Base-by-base conservation (phyloP, 2,888 invertebrate genomes). In the Drosophila nr. medialis region DNA sequence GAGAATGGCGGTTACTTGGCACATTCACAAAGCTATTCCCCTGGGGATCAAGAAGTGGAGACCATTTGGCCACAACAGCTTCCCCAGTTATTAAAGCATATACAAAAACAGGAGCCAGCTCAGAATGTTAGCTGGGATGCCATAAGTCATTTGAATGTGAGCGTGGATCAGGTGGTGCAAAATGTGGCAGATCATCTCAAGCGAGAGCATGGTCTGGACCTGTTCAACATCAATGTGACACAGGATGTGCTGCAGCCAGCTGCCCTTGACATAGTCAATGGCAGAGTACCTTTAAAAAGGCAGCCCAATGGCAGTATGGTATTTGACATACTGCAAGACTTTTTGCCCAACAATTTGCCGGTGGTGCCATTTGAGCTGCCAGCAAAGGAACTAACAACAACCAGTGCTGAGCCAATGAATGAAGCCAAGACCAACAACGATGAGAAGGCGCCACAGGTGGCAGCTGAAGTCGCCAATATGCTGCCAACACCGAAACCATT, bases 1-100 rank as follows among this genome's bases (percentile, higher is more conserved):
- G 64, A 65, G 10, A 92, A 94, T 15, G 92, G 91, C 6, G 96
- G 96, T 32, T 96, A 95, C 29, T 49, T 83, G 36, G 87, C 83
- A 18, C 82, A 89, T 3, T 81, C 83, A 0, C 83, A 89, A 38
- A 86, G 72, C 42, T 92, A 83, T 53, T 72, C 79, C 0, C 64
- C 77, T 0, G 86, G 81, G 0, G 89, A 89, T 32, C 54, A 79
- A 11, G 50, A 54, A 0, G 64, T 66, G 38, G 64, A 65, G 5
- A n/a, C 76, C 2, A 68, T 80, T 63, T 91, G 92, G 92, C 90
- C 92, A 1, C 86, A 81, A 2, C 65, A 76, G 11, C 73, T 73
- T 18, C 85, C 87, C 0, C 64, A 77, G 4, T 72, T 89, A 1
- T 32, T 83, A 0, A 66, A 60, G 48, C 48, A 75, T 0, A 75